Percentiles rank a stretch among this genome's conserved stretches.
Evolutionary conservation across 2,888 invertebrate genomes (phyloP).

Genomic region (Silvanus unidentatus): DNA sequence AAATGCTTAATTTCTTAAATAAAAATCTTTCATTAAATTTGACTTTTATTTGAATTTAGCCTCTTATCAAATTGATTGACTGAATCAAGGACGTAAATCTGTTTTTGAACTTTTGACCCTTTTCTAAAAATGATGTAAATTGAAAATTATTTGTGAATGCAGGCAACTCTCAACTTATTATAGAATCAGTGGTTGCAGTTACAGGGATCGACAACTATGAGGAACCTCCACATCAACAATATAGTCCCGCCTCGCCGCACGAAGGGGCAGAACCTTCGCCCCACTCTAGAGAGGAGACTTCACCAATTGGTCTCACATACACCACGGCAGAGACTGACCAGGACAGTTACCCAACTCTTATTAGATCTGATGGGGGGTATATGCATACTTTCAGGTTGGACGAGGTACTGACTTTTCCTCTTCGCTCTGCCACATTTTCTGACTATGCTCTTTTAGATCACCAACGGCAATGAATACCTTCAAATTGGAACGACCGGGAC

Average conservation of each 20-base stretch:
- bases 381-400: constrained; percentile 31
- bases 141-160: constrained; percentile 3
- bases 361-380: constrained; percentile 33
- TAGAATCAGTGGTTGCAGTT: constrained; percentile 19
- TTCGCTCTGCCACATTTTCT: too few relatives aligned
- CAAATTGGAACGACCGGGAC: constrained; percentile 35
- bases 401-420: too few relatives aligned
- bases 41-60: too few relatives aligned
- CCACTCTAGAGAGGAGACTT: constrained; percentile 40
- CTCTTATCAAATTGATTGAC: too few relatives aligned
- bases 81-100: too few relatives aligned
- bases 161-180: constrained; percentile 19
- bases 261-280: constrained; percentile 43
- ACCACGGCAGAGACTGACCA: constrained; percentile 29
- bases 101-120: too few relatives aligned
- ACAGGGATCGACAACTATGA: constrained; percentile 25
- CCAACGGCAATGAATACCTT: constrained; percentile 36
- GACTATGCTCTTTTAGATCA: constrained; percentile 21
- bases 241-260: constrained; percentile 41
- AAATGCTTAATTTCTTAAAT: too few relatives aligned
- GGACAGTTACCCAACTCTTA: constrained; percentile 33
- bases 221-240: constrained; percentile 31
- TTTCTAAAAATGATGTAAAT: too few relatives aligned
- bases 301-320: constrained; percentile 38
- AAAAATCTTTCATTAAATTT: too few relatives aligned